These are phyloP conservation scores for Drosophila picticornis DNA, from an alignment of 2,888 invertebrate species.

Conservation along the genomic window DNA sequence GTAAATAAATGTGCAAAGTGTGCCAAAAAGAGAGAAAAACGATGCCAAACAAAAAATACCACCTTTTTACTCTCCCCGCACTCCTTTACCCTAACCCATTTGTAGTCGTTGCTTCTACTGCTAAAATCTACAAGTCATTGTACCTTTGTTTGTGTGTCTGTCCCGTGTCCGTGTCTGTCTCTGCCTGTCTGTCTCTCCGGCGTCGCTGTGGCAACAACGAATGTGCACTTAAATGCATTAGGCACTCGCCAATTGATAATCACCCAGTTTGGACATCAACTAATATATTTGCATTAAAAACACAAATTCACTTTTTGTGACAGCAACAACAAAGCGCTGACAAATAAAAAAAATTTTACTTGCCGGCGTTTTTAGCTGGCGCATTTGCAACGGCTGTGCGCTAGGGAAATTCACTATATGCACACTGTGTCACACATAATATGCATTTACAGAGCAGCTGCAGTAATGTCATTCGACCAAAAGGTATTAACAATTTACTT, in stretches of 20 bases:
- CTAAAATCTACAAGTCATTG: slow-evolving; percentile 79
- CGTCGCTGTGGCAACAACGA: slow-evolving; percentile 40
- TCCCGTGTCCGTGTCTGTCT: slow-evolving; percentile 12
- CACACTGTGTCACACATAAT: not conserved
- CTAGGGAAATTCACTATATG: not conserved
- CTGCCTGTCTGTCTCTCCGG: slow-evolving; percentile 8
- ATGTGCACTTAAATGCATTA: slow-evolving; percentile 5
- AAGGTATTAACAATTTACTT: slow-evolving; percentile 59
- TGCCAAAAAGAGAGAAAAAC: slow-evolving; percentile 45
- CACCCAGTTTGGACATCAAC: not conserved
- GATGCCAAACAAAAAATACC: slow-evolving; percentile 15
- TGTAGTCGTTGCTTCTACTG: slow-evolving; percentile 25
- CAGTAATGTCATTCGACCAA: not conserved
- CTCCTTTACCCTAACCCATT: not conserved
- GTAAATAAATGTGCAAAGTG: slow-evolving; percentile 37
- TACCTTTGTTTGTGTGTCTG: slow-evolving; percentile 56
- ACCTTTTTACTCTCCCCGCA: not conserved
- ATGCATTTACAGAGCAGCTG: not conserved
- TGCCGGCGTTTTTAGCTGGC: slow-evolving; percentile 60
- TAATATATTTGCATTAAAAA: slow-evolving; percentile 14
- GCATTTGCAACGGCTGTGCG: not conserved
- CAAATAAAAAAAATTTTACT: slow-evolving; percentile 27
- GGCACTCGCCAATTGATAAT: not conserved
- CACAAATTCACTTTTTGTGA: slow-evolving; percentile 15
- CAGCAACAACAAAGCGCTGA: slow-evolving; percentile 39